Percentiles rank a stretch among this genome's conserved stretches.
Evolutionary conservation across 2,888 invertebrate species (phyloP).

Genomic region (Ophioninae sp.): DNA sequence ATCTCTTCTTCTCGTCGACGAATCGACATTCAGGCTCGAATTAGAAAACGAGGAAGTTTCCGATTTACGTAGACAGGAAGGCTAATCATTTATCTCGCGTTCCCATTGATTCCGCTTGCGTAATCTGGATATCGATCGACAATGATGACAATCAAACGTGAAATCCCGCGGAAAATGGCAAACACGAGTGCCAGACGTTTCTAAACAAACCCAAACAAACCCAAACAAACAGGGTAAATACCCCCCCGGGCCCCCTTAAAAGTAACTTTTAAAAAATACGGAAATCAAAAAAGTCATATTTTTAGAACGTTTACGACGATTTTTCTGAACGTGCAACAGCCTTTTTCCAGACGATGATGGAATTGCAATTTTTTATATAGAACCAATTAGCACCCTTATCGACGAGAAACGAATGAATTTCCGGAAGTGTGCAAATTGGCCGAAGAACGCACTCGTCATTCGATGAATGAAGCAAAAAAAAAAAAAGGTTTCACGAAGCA

Average conservation of each 20-base stretch:
- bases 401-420: neutral
- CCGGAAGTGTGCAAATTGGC: slow-evolving; percentile 11
- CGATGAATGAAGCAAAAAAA: slow-evolving; percentile 4
- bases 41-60: neutral
- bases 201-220: neutral
- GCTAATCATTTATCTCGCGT: slow-evolving; percentile 48
- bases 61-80: slow-evolving; percentile 16
- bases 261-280: neutral
- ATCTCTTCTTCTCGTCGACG: neutral
- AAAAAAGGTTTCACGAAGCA: neutral
- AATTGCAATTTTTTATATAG: neutral
- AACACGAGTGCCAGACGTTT: neutral
- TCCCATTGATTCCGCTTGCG: slow-evolving; percentile 34
- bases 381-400: slow-evolving; percentile 23
- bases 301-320: neutral
- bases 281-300: slow-evolving; percentile 14
- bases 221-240: neutral
- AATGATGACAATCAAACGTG: neutral
- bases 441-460: neutral
- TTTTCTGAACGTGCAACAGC: neutral
- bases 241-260: neutral
- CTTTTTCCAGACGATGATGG: slow-evolving; percentile 32
- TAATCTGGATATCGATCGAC: slow-evolving; percentile 27
- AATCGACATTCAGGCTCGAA: neutral
- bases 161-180: slow-evolving; percentile 2